Conservation (phyloP, 2,113 vertebrate genomes). For the Rutilus rutilus region DNA sequence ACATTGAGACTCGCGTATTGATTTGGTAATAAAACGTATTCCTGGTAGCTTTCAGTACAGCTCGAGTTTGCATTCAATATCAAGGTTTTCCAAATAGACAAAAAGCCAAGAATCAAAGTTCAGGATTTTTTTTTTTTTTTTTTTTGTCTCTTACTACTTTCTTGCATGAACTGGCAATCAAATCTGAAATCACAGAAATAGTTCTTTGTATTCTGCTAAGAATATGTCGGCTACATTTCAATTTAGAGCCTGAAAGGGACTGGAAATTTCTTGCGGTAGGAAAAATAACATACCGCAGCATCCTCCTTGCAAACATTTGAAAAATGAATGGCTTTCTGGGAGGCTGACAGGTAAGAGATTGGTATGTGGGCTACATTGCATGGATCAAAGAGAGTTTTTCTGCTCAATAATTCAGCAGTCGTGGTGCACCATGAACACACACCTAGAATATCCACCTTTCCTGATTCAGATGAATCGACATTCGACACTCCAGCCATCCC, state of each 20-base stretch:
- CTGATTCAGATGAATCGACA: conserved; percentile 24
- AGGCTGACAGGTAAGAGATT: conserved; percentile 66
- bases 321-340: conserved; percentile 54
- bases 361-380: conserved; percentile 57
- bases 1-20: conserved; percentile 10
- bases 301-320: conserved; percentile 47
- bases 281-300: conserved; percentile 38
- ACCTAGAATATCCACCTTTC: conserved; percentile 61
- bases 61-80: background rate
- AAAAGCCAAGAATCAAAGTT: conserved; percentile 36
- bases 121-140: background rate
- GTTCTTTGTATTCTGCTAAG: conserved; percentile 15
- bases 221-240: conserved; percentile 25
- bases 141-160: background rate
- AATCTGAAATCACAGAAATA: conserved; percentile 26
- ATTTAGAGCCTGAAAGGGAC: conserved; percentile 26
- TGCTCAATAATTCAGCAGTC: conserved; percentile 72
- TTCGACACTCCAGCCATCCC: conserved; percentile 58
- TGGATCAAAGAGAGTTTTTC: conserved; percentile 66
- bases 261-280: conserved; percentile 21
- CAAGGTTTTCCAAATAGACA: conserved; percentile 2
- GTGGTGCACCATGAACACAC: conserved; percentile 59
- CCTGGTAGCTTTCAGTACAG: conserved; percentile 21
- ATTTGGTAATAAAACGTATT: conserved; percentile 3
- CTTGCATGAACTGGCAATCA: conserved; percentile 21